Percentiles rank a stretch among this genome's conserved stretches.
Evolutionary conservation across 2,797 vertebrate species (phyloP).

Genomic region (Chrysocyon brachyurus): DNA sequence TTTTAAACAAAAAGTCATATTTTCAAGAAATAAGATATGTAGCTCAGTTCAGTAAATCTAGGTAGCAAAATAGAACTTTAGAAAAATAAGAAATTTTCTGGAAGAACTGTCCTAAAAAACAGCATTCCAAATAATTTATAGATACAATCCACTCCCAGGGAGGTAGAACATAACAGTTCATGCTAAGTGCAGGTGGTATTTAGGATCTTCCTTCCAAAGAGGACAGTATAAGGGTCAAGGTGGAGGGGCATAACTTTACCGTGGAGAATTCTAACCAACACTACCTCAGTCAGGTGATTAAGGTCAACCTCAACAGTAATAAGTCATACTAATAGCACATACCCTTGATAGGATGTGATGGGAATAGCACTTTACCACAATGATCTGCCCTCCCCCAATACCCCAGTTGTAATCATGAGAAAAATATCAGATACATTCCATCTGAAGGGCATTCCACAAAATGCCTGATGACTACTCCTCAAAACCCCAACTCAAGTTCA

Average conservation of each 20-base stretch:
- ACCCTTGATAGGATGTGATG: neutral
- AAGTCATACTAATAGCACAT: neutral
- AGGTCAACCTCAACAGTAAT: neutral
- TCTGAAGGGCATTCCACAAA: neutral
- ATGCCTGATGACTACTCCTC: neutral
- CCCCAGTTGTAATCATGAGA: neutral
- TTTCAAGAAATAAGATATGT: slow-evolving; percentile 30
- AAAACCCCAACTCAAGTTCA: neutral
- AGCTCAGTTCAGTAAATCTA: neutral
- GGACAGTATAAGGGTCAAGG: neutral
- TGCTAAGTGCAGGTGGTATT: neutral
- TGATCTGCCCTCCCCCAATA: neutral
- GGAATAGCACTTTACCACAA: neutral
- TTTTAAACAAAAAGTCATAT: slow-evolving; percentile 45
- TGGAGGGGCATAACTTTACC: neutral
- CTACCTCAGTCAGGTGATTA: neutral
- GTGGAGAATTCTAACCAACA: neutral
- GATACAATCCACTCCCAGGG: neutral
- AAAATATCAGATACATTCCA: neutral
- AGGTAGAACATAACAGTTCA: neutral
- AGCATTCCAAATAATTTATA: neutral
- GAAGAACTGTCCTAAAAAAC: neutral
- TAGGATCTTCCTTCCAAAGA: neutral
- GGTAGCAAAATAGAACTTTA: slow-evolving; percentile 16
- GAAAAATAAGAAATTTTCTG: neutral